These are phyloP conservation scores for Acanthococcus lagerstroemiae DNA, from an alignment of 2,888 invertebrate species.

Conservation along the genomic window DNA sequence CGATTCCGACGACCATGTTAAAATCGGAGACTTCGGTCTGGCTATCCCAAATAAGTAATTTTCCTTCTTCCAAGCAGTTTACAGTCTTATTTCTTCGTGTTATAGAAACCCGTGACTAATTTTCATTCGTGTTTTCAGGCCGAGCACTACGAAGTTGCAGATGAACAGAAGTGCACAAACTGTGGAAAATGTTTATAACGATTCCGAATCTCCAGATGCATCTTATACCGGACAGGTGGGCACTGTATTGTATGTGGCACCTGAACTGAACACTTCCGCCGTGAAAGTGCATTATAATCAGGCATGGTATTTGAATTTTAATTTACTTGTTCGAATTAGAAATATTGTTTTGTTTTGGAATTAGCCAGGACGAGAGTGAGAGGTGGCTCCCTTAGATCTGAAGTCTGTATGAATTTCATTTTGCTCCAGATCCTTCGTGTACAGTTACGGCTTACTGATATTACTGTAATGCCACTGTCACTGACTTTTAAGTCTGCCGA, in stretches of 20 bases:
- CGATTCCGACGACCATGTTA: constrained; percentile 86
- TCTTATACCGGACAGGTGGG: constrained; percentile 77
- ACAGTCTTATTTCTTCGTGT: not conserved
- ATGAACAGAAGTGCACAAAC: not conserved
- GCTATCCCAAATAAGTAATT: constrained; percentile 60
- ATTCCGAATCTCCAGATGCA: constrained; percentile 37
- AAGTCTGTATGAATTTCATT: no score
- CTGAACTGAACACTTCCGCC: constrained; percentile 66
- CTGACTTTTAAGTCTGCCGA: no score
- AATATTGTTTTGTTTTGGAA: no score
- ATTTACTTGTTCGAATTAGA: no score
- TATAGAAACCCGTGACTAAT: not conserved
- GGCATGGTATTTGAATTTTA: constrained; percentile 36
- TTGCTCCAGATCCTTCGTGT: no score
- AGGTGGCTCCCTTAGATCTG: no score
- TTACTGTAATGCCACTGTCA: no score
- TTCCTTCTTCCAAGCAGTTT: not conserved
- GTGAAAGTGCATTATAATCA: constrained; percentile 59
- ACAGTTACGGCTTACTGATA: no score
- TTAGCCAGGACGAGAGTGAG: no score
- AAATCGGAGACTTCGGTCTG: constrained; percentile 96
- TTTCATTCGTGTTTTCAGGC: not conserved
- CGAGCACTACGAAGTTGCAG: not conserved
- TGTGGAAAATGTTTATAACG: not conserved
- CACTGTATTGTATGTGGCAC: constrained; percentile 89